These are phyloP conservation scores for Apistogramma diplotaenia DNA, from an alignment of 2,113 vertebrate genomes.

Conservation along the genomic window DNA sequence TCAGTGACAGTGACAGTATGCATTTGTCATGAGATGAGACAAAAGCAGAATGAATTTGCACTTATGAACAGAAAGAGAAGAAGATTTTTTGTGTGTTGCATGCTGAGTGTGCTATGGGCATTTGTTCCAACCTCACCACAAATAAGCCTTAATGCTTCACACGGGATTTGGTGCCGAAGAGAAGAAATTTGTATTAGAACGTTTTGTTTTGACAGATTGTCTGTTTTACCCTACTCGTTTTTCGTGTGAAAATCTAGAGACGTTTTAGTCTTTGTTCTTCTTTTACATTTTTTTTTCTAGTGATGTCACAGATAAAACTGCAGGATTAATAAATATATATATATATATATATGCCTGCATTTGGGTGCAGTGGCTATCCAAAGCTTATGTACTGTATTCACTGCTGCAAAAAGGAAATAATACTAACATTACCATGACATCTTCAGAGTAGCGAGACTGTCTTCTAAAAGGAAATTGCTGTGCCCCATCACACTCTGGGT, in stretches of 20 bases:
- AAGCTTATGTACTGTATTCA: neutral
- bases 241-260: conserved; percentile 18
- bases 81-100: conserved; percentile 24
- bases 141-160: conserved; percentile 72
- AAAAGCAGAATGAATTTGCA: conserved; percentile 68
- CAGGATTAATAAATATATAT: too few species aligned
- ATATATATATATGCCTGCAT: too few species aligned
- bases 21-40: conserved; percentile 75
- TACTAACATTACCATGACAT: neutral
- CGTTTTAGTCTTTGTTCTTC: conserved; percentile 3
- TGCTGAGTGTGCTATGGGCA: conserved; percentile 62
- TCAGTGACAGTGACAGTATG: conserved; percentile 67
- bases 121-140: conserved; percentile 66
- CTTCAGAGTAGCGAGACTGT: neutral
- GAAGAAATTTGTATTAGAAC: conserved; percentile 52
- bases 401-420: neutral
- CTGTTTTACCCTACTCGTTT: conserved; percentile 36
- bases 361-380: neutral
- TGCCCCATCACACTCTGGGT: neutral
- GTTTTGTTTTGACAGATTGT: conserved; percentile 67
- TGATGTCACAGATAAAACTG: neutral
- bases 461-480: neutral
- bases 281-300: neutral
- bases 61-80: conserved; percentile 46
- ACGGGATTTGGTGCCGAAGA: conserved; percentile 58